Evolutionary conservation across 2,113 vertebrate species (phyloP), one percentile per base, ranked within the genome.

Genomic region (Rhegmatorhina hoffmannsi): DNA sequence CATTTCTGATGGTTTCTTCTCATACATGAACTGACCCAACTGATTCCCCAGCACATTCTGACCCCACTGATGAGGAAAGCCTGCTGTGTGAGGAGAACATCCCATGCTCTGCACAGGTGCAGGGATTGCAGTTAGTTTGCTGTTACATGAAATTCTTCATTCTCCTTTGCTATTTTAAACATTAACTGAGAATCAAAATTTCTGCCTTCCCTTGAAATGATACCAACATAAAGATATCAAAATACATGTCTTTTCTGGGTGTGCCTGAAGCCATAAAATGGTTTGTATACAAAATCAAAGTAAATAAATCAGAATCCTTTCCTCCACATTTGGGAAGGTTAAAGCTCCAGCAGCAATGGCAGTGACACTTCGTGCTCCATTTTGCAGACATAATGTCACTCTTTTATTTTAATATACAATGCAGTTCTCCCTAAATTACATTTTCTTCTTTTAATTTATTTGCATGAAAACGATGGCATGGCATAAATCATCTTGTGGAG

Each of bases 391-490:
- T 14, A 17, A 18, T 49, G 49, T 81, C 82, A 62, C 15, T 36
- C 84, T 73, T 77, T 88, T 77, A 59, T 90, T 94, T 95, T 85
- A 87, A 90, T 82, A 63, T 11, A 66, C 34, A 79, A 50, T 66
- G 62, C 31, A 38, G 28, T 56, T 84, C 46, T 56, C 95, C 90
- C 74, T 78, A 88, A 87, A 84, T 94, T 96, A 67, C 68, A 69
- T 95, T 95, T 94, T 73, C 79, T 88, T 93, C 38, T 95, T 90
- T 96, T 95, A 96, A 97, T 96, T 97, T 94, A 94, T 96, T 94
- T 97, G 62, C 75, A 66, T 87, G 84, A 83, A 89, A 78, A 95
- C 73, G 73, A 33, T 88, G 92, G 26, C 66, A 50, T 23, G 93
- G 84, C 78, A 94, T 94, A 96, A 96, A 96, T 95, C 92, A 96